phyloP scores from a whole-genome alignment of 1,140 invertebrate species.

The Meloidogyne chitwoodi region DNA sequence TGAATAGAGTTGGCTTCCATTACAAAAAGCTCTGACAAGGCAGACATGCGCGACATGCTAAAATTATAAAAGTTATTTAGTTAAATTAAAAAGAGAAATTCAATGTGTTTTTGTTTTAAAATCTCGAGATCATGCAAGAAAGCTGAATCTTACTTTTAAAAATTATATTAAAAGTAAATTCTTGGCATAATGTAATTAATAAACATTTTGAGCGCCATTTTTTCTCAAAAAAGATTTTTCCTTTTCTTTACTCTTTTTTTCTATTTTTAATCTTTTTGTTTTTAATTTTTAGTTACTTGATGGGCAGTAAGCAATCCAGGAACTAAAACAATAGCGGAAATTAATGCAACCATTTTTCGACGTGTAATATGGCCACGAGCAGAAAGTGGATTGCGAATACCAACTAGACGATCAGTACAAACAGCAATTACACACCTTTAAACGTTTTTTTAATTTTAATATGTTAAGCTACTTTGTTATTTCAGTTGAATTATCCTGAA shows the following conservation, averaged over 20 bases:
- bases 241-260: not conserved
- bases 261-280: not conserved
- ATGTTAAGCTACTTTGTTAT: too few relatives aligned
- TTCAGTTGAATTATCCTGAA: not conserved
- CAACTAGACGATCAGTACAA: conserved; percentile 52
- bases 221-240: not conserved
- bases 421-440: conserved; percentile 54
- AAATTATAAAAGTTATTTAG: not conserved
- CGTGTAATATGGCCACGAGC: conserved; percentile 39
- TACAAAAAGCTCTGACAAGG: conserved; percentile 46
- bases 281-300: not conserved
- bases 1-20: conserved; percentile 56
- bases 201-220: not conserved
- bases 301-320: conserved; percentile 7
- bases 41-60: conserved; percentile 44
- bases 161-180: too few relatives aligned
- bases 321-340: conserved; percentile 1
- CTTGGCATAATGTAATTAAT: not conserved
- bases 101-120: too few relatives aligned
- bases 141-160: too few relatives aligned
- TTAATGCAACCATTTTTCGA: conserved; percentile 7
- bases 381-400: conserved; percentile 49
- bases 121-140: too few relatives aligned
- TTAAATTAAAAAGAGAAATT: too few relatives aligned
- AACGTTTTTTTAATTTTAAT: not conserved